A percentile compares a stretch with the other conserved stretches of the same genome.
phyloP scores from a whole-genome alignment of 2,113 vertebrate genomes.

The Tor tambroides region DNA sequence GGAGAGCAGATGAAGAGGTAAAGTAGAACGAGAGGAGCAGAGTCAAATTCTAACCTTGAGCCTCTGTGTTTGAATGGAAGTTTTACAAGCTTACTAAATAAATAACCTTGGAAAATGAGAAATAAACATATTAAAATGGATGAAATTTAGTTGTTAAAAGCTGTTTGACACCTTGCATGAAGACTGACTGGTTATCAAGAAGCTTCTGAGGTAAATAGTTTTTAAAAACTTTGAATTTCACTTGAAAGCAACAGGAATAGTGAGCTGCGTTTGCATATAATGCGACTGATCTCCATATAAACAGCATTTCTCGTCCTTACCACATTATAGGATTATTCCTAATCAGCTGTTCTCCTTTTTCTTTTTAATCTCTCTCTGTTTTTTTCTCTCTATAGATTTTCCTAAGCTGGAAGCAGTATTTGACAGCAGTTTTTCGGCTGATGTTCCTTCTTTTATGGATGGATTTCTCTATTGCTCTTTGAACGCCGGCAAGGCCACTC shows the following conservation, averaged over 20 bases:
- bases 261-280: slow-evolving; percentile 41
- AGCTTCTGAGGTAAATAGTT: slow-evolving; percentile 45
- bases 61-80: neutral
- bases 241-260: slow-evolving; percentile 38
- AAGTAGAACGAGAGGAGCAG: neutral
- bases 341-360: slow-evolving; percentile 45
- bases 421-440: slow-evolving; percentile 73
- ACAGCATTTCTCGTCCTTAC: slow-evolving; percentile 32
- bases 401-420: slow-evolving; percentile 79
- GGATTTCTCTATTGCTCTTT: slow-evolving; percentile 89
- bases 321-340: slow-evolving; percentile 57
- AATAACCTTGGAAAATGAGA: slow-evolving; percentile 43
- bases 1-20: slow-evolving; percentile 36
- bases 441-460: slow-evolving; percentile 82
- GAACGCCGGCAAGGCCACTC: slow-evolving; percentile 73
- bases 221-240: slow-evolving; percentile 39
- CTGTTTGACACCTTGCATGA: neutral
- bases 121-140: slow-evolving; percentile 31
- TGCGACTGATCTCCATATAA: slow-evolving; percentile 49
- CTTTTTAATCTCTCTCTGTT: neutral
- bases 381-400: slow-evolving; percentile 79
- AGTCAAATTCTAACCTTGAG: slow-evolving; percentile 34
- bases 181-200: slow-evolving; percentile 34
- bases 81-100: slow-evolving; percentile 29
- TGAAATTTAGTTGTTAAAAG: neutral